phyloP scores from a whole-genome alignment of 2,113 vertebrate species.

The Cebidichthys violaceus region DNA sequence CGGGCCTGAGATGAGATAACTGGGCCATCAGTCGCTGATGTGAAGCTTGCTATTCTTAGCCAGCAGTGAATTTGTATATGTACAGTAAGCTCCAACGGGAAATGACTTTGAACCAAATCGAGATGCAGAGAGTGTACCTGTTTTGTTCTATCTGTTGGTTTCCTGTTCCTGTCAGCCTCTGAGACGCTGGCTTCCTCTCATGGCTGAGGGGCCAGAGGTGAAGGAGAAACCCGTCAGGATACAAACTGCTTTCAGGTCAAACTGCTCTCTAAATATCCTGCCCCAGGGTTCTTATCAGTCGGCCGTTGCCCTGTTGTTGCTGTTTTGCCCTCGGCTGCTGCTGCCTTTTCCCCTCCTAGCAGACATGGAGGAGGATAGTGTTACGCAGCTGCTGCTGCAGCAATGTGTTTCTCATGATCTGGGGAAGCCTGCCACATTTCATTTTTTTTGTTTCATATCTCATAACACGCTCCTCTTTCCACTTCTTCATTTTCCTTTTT shows the following conservation, averaged over 20 bases:
- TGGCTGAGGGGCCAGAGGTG: slow-evolving; percentile 37
- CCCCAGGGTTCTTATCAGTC: not conserved
- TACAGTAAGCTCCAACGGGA: slow-evolving; percentile 10
- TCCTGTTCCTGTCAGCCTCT: slow-evolving; percentile 65
- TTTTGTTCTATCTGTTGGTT: slow-evolving; percentile 58
- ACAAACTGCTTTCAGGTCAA: slow-evolving; percentile 32
- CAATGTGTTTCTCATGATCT: not conserved
- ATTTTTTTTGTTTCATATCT: not conserved
- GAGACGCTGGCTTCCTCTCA: slow-evolving; percentile 58
- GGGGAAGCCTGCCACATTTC: slow-evolving; percentile 2
- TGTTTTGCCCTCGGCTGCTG: not conserved
- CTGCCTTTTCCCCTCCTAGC: not conserved
- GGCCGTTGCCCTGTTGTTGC: not conserved
- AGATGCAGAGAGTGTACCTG: slow-evolving; percentile 22
- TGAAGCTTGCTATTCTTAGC: not conserved
- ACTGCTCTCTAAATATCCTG: slow-evolving; percentile 21
- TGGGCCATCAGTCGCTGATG: not conserved
- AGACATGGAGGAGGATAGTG: not conserved
- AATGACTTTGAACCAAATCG: slow-evolving; percentile 24
- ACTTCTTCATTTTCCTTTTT: not conserved
- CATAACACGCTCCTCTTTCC: not conserved
- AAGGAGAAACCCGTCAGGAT: slow-evolving; percentile 52
- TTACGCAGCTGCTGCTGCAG: not conserved
- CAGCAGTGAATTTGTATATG: not conserved
- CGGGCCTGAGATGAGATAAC: slow-evolving; percentile 21